phyloP scores from a whole-genome alignment of 2,113 vertebrate genomes.

The Chloropsis hardwickii region DNA sequence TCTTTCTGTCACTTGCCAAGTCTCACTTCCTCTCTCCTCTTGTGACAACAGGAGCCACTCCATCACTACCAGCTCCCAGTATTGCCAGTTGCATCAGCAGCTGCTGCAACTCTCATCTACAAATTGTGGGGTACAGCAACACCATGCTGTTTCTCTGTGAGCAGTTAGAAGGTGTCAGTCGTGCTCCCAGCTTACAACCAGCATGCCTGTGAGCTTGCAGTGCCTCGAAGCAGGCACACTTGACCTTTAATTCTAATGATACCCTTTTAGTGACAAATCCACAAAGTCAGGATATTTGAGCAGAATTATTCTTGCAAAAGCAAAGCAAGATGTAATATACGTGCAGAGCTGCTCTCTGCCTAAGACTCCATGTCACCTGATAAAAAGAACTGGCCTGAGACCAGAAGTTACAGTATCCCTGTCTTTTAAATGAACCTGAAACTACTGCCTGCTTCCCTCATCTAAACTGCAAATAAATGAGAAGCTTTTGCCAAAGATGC shows the following conservation, averaged over 20 bases:
- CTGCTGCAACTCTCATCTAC: neutral
- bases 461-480: neutral
- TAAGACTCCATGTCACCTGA: neutral
- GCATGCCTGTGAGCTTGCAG: neutral
- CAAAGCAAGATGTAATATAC: neutral
- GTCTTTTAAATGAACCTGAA: neutral
- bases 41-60: neutral
- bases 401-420: neutral
- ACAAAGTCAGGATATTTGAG: neutral
- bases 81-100: neutral
- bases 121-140: neutral
- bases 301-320: neutral
- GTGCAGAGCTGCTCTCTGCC: neutral
- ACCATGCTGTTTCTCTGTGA: neutral
- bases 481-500: neutral
- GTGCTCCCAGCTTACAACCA: neutral
- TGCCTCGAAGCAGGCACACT: neutral
- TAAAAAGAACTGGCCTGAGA: neutral
- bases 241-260: conserved; percentile 4
- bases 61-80: neutral
- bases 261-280: neutral
- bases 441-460: neutral
- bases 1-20: neutral
- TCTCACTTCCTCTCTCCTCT: neutral
- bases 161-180: neutral